Conservation (phyloP, 2,113 vertebrate genomes). For the Pelobates fuscus region DNA sequence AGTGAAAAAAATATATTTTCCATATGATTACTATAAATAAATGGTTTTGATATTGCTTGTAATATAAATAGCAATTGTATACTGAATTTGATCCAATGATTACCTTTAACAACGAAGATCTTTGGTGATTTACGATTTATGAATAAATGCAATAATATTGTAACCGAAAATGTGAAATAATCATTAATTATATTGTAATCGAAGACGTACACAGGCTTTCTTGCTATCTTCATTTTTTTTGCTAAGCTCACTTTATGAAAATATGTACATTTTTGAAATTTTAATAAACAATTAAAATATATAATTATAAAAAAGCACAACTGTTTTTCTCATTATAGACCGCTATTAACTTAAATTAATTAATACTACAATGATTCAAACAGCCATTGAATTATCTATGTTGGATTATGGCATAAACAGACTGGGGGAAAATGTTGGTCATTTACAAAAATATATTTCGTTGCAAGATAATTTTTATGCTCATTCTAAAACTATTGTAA, state of each 20-base stretch:
- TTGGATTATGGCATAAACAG: too few species aligned
- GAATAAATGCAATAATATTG: slow-evolving; percentile 14
- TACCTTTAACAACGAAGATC: neutral
- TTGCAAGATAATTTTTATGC: too few species aligned
- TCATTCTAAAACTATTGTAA: too few species aligned
- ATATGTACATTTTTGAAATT: neutral
- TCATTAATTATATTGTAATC: too few species aligned
- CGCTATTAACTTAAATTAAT: too few species aligned
- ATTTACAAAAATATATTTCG: too few species aligned
- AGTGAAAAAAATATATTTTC: slow-evolving; percentile 1
- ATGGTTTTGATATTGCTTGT: slow-evolving; percentile 5
- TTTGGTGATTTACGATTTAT: neutral
- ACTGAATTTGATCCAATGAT: neutral
- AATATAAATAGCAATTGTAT: slow-evolving; percentile 1
- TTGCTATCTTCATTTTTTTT: neutral
- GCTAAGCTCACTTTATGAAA: neutral
- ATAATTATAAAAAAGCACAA: too few species aligned
- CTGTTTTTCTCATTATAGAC: too few species aligned
- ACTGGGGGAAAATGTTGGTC: too few species aligned
- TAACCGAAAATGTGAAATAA: neutral
- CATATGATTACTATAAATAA: slow-evolving; percentile 17
- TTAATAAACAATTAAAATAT: slow-evolving; percentile 3
- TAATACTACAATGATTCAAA: too few species aligned
- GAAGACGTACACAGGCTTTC: neutral
- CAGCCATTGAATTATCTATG: too few species aligned